Conservation (phyloP, 1,140 invertebrate genomes). For the Drosophila sproati region DNA sequence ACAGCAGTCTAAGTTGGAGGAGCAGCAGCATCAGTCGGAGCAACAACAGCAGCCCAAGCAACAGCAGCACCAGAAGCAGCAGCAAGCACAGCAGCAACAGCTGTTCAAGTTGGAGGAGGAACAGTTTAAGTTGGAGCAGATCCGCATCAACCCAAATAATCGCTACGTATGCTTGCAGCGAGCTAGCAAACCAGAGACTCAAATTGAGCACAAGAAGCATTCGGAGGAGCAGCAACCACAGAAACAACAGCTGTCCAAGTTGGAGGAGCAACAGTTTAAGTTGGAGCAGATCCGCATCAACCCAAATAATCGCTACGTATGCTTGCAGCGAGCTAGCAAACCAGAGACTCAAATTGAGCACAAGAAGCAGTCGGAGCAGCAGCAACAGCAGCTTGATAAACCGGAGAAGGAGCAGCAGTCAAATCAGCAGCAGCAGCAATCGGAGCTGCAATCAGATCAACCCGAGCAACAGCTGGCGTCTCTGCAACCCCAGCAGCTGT, state of each 20-base stretch:
- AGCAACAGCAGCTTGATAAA: not conserved
- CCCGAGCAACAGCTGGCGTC: too few relatives aligned
- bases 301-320: slow-evolving; percentile 12
- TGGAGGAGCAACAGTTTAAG: too few relatives aligned
- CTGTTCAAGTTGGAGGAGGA: not conserved
- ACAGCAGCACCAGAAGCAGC: not conserved
- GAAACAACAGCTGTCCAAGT: not conserved
- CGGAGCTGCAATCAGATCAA: not conserved
- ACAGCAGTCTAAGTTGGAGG: not conserved
- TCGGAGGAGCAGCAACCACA: not conserved
- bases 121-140: not conserved
- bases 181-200: not conserved
- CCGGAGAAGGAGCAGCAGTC: too few relatives aligned
- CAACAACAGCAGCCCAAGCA: slow-evolving; percentile 1
- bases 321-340: slow-evolving; percentile 11
- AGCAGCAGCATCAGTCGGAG: slow-evolving; percentile 45
- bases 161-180: slow-evolving; percentile 33
- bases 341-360: not conserved
- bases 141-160: not conserved
- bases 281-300: not conserved
- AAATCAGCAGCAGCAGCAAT: not conserved
- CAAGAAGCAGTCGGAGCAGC: not conserved
- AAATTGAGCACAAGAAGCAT: not conserved
- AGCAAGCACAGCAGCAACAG: not conserved
- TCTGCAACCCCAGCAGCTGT: too few relatives aligned